Conservation (phyloP, 2,113 vertebrate species). For the Etheostoma spectabile region DNA sequence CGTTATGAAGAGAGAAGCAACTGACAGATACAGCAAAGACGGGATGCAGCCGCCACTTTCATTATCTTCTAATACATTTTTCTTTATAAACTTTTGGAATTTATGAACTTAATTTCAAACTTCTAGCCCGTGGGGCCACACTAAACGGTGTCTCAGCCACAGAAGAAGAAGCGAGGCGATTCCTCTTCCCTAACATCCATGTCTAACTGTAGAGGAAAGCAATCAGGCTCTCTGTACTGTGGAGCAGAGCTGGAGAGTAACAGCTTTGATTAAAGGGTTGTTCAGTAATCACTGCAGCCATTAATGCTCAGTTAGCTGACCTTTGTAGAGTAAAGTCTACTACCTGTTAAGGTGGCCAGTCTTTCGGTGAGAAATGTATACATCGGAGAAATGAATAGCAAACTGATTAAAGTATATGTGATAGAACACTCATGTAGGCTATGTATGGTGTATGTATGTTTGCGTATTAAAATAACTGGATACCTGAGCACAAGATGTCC, state of each 20-base stretch:
- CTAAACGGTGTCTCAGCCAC: slow-evolving; percentile 36
- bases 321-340: background rate
- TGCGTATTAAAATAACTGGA: background rate
- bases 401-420: background rate
- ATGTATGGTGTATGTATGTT: too few species aligned
- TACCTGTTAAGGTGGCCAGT: background rate
- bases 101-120: slow-evolving; percentile 65
- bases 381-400: background rate
- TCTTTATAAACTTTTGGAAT: slow-evolving; percentile 54
- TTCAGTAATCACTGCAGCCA: slow-evolving; percentile 42
- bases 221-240: slow-evolving; percentile 38
- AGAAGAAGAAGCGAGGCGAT: slow-evolving; percentile 42
- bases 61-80: slow-evolving; percentile 63
- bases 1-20: slow-evolving; percentile 28
- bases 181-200: slow-evolving; percentile 53
- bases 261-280: slow-evolving; percentile 57
- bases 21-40: slow-evolving; percentile 47
- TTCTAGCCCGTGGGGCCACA: slow-evolving; percentile 14
- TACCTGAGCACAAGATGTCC: too few species aligned
- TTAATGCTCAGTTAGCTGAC: slow-evolving; percentile 33
- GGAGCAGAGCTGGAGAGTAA: slow-evolving; percentile 43
- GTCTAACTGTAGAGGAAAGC: slow-evolving; percentile 59
- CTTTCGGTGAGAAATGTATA: background rate
- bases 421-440: background rate
- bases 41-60: slow-evolving; percentile 17